Percentiles rank a stretch among this genome's conserved stretches.
Conservation (phyloP, 2,888 invertebrate species). For the Pseudococcus viburni region DNA sequence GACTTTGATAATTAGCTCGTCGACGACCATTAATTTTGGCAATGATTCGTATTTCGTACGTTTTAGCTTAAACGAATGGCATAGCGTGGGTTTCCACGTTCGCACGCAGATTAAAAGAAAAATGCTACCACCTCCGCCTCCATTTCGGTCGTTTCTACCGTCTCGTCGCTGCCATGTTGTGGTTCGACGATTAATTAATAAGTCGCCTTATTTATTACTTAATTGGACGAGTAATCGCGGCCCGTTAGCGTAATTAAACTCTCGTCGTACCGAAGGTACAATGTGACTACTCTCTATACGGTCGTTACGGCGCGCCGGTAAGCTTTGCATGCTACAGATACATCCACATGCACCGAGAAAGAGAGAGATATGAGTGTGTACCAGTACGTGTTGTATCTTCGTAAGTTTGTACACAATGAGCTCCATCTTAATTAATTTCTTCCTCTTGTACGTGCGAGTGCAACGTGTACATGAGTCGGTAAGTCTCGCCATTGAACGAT, state of each 20-base stretch:
- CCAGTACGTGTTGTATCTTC: neutral
- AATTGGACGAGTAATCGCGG: constrained; percentile 47
- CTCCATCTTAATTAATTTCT: constrained; percentile 24
- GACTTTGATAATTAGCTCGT: neutral
- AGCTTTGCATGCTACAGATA: neutral
- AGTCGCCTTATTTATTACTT: constrained; percentile 36
- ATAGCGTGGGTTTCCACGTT: neutral
- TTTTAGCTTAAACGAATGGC: constrained; percentile 13
- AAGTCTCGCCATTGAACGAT: neutral
- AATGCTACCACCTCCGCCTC: neutral
- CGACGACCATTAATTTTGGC: constrained; percentile 34
- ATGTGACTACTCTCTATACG: constrained; percentile 32
- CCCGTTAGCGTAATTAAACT: constrained; percentile 44
- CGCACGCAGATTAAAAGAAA: constrained; percentile 18
- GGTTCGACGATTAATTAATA: constrained; percentile 47
- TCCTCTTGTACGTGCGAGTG: constrained; percentile 5
- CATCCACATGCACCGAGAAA: neutral
- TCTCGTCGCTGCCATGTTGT: neutral
- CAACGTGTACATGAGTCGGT: constrained; percentile 1
- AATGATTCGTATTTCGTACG: constrained; percentile 15
- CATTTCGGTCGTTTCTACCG: neutral
- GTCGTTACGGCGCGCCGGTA: neutral
- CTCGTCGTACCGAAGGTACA: neutral
- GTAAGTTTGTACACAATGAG: neutral
- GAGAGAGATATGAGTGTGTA: neutral